These are phyloP conservation scores for Anagrus nilaparvatae DNA, from an alignment of 1,140 invertebrate genomes.

Conservation along the genomic window DNA sequence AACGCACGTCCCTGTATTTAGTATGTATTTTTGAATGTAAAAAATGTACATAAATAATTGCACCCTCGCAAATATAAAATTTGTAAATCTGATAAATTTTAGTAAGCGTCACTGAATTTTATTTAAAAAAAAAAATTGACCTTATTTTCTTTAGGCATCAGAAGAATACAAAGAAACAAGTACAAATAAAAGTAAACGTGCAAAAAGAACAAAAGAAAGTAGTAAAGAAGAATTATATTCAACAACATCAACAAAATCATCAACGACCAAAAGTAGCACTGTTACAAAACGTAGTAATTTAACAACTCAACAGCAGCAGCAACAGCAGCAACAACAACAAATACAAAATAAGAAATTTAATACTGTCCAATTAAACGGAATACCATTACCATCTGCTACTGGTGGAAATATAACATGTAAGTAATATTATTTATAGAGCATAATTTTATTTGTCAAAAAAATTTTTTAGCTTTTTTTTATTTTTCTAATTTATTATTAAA, in stretches of 20 bases:
- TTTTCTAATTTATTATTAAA: conserved; percentile 1
- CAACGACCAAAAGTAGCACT: conserved; percentile 25
- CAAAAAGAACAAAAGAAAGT: conserved; percentile 30
- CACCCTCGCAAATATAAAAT: conserved; percentile 22
- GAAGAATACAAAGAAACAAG: conserved; percentile 37
- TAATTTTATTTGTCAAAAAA: too few relatives aligned
- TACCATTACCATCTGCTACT: conserved; percentile 56
- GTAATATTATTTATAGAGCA: too few relatives aligned
- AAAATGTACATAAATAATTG: conserved; percentile 25
- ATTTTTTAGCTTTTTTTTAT: too few relatives aligned
- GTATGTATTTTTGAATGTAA: conserved; percentile 19
- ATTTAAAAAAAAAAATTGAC: too few relatives aligned
- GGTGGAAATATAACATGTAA: conserved; percentile 62
- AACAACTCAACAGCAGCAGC: conserved; percentile 21
- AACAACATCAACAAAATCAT: conserved; percentile 28
- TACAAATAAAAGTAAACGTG: conserved; percentile 34
- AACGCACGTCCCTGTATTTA: conserved; percentile 13
- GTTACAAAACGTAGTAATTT: conserved; percentile 29
- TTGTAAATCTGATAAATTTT: conserved; percentile 14
- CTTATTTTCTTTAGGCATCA: conserved; percentile 33
- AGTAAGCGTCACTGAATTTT: too few relatives aligned
- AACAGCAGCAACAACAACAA: conserved; percentile 1
- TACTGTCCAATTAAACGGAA: conserved; percentile 57
- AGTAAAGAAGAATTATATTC: conserved; percentile 34
- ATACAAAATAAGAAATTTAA: conserved; percentile 50